Base-by-base conservation (phyloP, 2,888 invertebrate genomes). In the Cyaniris semiargus region DNA sequence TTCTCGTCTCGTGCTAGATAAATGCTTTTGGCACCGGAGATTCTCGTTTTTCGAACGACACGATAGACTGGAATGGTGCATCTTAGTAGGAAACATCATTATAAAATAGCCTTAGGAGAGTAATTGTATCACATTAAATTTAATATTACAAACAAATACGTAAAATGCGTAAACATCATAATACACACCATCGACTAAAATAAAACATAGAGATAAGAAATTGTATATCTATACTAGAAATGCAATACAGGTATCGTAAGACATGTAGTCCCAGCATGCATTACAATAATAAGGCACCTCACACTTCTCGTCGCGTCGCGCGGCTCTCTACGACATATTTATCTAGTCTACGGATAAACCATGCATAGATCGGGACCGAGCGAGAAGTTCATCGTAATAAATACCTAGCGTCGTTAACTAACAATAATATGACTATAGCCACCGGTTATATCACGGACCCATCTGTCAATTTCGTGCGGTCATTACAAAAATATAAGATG, bases 111-210 rank as follows among this genome's bases (percentile, higher is more conserved):
- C 90, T 90, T 89, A 90, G 84, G 53, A 90, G 87, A 89, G 89
- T 87, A 90, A 86, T 90, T 89, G 91, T 93, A 93, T 93, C 93
- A 93, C 93, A 93, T 89, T 87, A 90, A 92, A 90, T 91, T 93
- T 93, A 86, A 88, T 85, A 91, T 86, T 89, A 91, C 88, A 88
- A 87, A 89, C 87, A 85, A 88, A 89, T 86, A 89, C 83, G 85
- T 89, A 90, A 90, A 91, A 88, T 86, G 86, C 88, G 85, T 91
- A 89, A 89, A 91, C 87, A 90, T 90, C 66, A 89, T 58, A 88
- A 90, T 92, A 92, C 88, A 91, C 89, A 86, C 89, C 88, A 91
- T 88, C 83, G 79, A 89, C 89, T 88, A 90, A 88, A 87, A 87
- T 89, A 90, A 88, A 89, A 86, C 86, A 75, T 80, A 80, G 93